Base-by-base conservation (phyloP, 2,888 invertebrate genomes). In the Psylliodes chrysocephalus region DNA sequence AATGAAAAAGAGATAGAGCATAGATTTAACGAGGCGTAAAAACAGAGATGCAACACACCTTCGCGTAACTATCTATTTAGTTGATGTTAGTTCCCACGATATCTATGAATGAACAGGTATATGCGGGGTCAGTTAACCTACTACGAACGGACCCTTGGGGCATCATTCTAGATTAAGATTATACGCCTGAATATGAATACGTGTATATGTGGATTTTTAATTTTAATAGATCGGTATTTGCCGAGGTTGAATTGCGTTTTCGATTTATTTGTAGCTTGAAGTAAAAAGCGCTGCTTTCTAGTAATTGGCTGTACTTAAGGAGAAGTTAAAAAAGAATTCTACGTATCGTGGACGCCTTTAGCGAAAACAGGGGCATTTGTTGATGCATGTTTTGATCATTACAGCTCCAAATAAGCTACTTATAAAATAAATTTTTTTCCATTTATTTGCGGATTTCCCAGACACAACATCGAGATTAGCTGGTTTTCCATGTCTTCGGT, bases 41-140 rank as follows among this genome's bases (percentile, higher is more conserved):
- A 61, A 73, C 64, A 66, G 71, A 71, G 71, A 71, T 47, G 64
- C 67, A 57, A 56, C 38, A 18, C 60, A 65, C 70, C 66, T 70
- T 70, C 70, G 67, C 70, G 66, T 68, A 66, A 68, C 66, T 67
- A 64, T 69, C 63, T 67, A 63, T 68, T 69, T 67, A 68, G 71
- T 73, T 63, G 66, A 63, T 62, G 61, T 47, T 46, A 49, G 63
- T 80, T 80, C 80, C 80, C 80, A 80, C 80, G 80, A 79, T 80
- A 75, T 75, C 78, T 81, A 81, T 81, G 80, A 79, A 81, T 77
- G 79, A 79, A 81, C 78, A 77, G 79, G 77, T 78, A 78, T 77
- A 77, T 77, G 77, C 71, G 78, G 76, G 81, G 81, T 80, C 80
- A 80, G 79, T 80, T 79, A 80, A 80, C 80, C 57, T 59, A 59